phyloP scores from a whole-genome alignment of 2,888 invertebrate species.

The Romanomermis culicivorax region DNA sequence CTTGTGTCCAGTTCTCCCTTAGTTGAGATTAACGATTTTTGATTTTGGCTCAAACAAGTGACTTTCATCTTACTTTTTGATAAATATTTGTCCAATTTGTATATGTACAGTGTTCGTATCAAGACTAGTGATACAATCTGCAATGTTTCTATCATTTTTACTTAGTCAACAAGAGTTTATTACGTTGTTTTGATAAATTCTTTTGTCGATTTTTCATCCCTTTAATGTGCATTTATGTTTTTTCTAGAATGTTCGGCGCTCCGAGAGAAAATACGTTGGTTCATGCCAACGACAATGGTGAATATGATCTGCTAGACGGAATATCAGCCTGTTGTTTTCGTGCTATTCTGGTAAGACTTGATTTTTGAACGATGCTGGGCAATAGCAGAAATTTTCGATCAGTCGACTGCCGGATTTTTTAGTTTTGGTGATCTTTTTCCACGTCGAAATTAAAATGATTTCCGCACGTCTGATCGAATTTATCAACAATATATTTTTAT shows the following conservation, averaged over 20 bases:
- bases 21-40: not conserved
- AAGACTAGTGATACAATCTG: no score
- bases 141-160: no score
- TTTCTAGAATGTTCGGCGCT: slow-evolving; percentile 64
- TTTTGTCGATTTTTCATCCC: no score
- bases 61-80: not conserved
- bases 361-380: no score
- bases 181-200: no score
- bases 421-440: no score
- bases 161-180: no score
- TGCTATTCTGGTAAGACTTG: slow-evolving; percentile 52
- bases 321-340: slow-evolving; percentile 83
- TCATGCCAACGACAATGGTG: slow-evolving; percentile 81
- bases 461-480: no score
- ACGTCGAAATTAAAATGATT: no score
- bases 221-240: no score
- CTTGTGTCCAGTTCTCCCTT: not conserved
- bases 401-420: not conserved
- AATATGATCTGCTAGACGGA: slow-evolving; percentile 89
- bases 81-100: not conserved
- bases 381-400: no score
- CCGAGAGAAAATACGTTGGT: slow-evolving; percentile 57
- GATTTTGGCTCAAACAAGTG: not conserved
- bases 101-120: not conserved
- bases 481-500: no score